phyloP scores from a whole-genome alignment of 2,797 vertebrate species.

The Sphenodon punctatus region DNA sequence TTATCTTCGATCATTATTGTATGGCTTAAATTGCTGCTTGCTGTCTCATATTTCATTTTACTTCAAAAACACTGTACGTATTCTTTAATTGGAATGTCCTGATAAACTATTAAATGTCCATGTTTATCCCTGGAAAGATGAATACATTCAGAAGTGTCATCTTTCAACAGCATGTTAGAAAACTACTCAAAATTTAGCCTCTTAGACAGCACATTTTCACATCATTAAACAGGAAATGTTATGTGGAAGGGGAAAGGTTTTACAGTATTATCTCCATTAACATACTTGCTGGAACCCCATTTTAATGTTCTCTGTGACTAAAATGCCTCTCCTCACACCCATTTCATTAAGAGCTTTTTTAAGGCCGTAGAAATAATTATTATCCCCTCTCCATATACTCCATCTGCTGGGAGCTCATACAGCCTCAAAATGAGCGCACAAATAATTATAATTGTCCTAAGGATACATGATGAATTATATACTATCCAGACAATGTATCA shows the following conservation, averaged over 20 bases:
- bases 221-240: slow-evolving; percentile 4
- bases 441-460: slow-evolving; percentile 59
- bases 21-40: not conserved
- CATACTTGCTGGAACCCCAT: slow-evolving; percentile 26
- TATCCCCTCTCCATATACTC: slow-evolving; percentile 38
- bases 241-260: not conserved
- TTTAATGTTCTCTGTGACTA: not conserved
- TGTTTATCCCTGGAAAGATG: slow-evolving; percentile 16
- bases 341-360: slow-evolving; percentile 43
- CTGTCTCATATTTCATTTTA: not conserved
- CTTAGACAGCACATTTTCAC: slow-evolving; percentile 16
- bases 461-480: slow-evolving; percentile 44
- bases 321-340: slow-evolving; percentile 16
- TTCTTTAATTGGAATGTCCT: not conserved
- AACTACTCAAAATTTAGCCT: not conserved
- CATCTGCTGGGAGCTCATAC: slow-evolving; percentile 59
- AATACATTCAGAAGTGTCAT: slow-evolving; percentile 23
- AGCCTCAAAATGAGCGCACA: slow-evolving; percentile 42
- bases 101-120: not conserved
- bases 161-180: not conserved
- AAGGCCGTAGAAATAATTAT: slow-evolving; percentile 27
- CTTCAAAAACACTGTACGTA: not conserved
- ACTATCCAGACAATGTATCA: slow-evolving; percentile 21
- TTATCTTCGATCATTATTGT: not conserved
- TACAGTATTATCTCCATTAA: not conserved